phyloP scores from a whole-genome alignment of 2,113 vertebrate genomes.

The Sinosuthora webbiana region DNA sequence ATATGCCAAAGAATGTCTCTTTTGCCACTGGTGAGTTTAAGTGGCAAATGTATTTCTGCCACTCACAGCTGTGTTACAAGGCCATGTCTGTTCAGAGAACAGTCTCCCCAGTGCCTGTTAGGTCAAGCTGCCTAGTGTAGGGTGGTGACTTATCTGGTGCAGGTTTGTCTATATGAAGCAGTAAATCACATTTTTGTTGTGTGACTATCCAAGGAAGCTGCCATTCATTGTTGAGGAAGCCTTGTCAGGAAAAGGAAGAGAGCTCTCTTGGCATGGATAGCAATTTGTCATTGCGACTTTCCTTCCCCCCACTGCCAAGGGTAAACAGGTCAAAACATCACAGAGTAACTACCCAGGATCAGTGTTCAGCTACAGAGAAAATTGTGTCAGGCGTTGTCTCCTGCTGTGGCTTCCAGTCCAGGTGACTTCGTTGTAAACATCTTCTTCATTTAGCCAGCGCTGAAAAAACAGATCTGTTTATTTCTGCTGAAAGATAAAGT shows the following conservation, averaged over 20 bases:
- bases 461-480: not conserved
- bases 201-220: slow-evolving; percentile 73
- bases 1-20: not conserved
- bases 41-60: not conserved
- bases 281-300: slow-evolving; percentile 74
- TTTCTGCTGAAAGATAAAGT: not conserved
- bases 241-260: slow-evolving; percentile 78
- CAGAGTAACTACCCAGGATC: slow-evolving; percentile 54
- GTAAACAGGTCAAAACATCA: slow-evolving; percentile 64
- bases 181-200: slow-evolving; percentile 67
- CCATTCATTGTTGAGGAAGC: slow-evolving; percentile 75
- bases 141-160: slow-evolving; percentile 9
- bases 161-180: slow-evolving; percentile 3
- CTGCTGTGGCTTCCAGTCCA: slow-evolving; percentile 39
- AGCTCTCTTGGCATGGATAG: slow-evolving; percentile 67
- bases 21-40: not conserved
- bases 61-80: not conserved
- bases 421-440: slow-evolving; percentile 34
- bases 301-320: slow-evolving; percentile 69
- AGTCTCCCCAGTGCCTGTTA: not conserved
- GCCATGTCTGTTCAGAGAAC: not conserved
- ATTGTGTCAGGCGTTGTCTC: slow-evolving; percentile 45
- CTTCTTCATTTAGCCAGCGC: not conserved
- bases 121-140: not conserved
- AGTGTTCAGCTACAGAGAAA: slow-evolving; percentile 36